Evolutionary conservation across 2,888 invertebrate genomes (phyloP), one percentile per base, ranked within the genome.

Genomic region (Arenicola marina): DNA sequence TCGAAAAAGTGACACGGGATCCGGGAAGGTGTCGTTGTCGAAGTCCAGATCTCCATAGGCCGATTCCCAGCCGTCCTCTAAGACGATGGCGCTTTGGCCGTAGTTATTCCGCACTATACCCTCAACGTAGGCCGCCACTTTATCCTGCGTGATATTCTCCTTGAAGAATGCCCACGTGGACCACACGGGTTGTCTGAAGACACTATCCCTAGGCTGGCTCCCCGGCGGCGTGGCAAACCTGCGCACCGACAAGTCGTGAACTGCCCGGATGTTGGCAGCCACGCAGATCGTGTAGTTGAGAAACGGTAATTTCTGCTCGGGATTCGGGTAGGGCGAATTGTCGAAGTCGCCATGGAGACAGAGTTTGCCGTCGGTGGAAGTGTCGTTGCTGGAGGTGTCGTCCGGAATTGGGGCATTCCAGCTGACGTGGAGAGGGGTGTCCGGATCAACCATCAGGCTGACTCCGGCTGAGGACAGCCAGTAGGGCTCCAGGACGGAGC

Each of bases 1-100:
- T 33, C 86, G 82, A 0, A 90, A 86, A 24, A 92, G 84, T 53
- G 85, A 79, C 57, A 85, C 87, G 11, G 92, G 87, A 70, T 91
- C 84, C 0, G 89, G 89, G 74, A 93, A 90, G 77, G 90, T 91
- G 7, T 80, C 83, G 29, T 85, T 84, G 70, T 91, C 87, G 63
- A 94, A 92, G 2, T 86, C 87, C 92, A 91, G 84, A 0, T 92
- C 90, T 0, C 95, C 95, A 78, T 93, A 92, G 77, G 92, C 91
- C 4, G 88, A 87, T 81, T 94, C 92, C 92, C 93, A 94, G 24
- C 89, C 87, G 87, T 89, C 58, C 73, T 94, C 88, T 62, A 95
- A 91, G 84, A 93, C 93, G 15, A 81, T 46, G 11, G 75, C 69
- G 32, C 74, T 68, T 51, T 69, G 71, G 0, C 66, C 57, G 61